These are phyloP conservation scores for Phasianus colchicus DNA, from an alignment of 2,113 vertebrate species.

Conservation along the genomic window DNA sequence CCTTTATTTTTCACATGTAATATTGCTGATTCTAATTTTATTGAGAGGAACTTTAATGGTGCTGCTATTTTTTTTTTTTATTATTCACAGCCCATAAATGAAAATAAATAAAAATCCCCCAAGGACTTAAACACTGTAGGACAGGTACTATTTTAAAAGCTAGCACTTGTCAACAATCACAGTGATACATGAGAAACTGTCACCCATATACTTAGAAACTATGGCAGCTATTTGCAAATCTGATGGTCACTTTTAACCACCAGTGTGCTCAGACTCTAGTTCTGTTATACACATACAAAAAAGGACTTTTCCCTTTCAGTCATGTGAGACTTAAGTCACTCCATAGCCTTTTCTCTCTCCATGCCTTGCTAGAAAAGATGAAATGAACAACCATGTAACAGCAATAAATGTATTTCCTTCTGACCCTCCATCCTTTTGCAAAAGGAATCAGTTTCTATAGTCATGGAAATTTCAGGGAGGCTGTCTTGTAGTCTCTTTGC, in stretches of 20 bases:
- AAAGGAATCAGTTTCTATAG: background rate
- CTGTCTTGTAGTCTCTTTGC: background rate
- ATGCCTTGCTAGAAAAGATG: background rate
- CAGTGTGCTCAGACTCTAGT: background rate
- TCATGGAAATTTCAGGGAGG: background rate
- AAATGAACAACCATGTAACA: background rate
- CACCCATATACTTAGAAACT: conserved; percentile 53
- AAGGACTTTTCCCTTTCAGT: background rate
- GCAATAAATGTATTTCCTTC: background rate
- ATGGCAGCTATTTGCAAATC: conserved; percentile 27
- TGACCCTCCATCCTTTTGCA: background rate
- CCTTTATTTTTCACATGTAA: background rate
- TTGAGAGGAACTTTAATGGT: background rate
- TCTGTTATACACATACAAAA: background rate
- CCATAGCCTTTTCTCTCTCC: background rate
- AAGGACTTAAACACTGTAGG: background rate
- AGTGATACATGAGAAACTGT: conserved; percentile 31
- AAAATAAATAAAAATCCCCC: background rate
- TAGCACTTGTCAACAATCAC: background rate
- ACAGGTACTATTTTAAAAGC: conserved; percentile 44
- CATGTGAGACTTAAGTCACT: background rate
- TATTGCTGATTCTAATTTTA: background rate
- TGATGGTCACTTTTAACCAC: conserved; percentile 11
- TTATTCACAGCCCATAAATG: background rate
- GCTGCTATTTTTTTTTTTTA: background rate